These are phyloP conservation scores for Athalia circularis DNA, from an alignment of 2,888 invertebrate genomes.

Conservation along the genomic window DNA sequence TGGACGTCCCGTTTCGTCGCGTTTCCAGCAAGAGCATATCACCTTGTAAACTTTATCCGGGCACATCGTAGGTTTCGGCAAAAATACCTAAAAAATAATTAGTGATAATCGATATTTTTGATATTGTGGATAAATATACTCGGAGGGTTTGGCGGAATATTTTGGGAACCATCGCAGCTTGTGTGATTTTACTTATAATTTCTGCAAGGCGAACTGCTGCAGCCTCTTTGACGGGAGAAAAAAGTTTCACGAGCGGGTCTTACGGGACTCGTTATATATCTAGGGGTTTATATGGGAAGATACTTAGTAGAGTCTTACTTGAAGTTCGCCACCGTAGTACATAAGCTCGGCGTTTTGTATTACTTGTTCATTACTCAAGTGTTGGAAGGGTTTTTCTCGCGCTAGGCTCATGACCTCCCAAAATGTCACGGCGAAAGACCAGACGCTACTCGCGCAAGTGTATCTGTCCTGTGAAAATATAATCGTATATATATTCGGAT, in stretches of 20 bases:
- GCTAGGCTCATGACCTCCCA: constrained; percentile 81
- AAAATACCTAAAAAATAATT: constrained; percentile 73
- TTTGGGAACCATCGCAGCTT: too few species aligned
- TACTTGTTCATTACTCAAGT: constrained; percentile 79
- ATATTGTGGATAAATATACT: too few species aligned
- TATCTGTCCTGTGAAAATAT: constrained; percentile 77
- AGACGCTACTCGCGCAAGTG: constrained; percentile 79
- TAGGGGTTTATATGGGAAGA: background rate
- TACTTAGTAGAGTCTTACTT: constrained; percentile 70
- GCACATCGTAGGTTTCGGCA: constrained; percentile 86
- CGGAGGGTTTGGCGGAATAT: too few species aligned
- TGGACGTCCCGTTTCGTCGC: constrained; percentile 78
- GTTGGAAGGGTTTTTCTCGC: constrained; percentile 78
- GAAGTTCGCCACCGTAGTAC: constrained; percentile 79
- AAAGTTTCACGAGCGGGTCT: too few species aligned
- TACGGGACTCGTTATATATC: too few species aligned
- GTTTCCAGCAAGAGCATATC: constrained; percentile 83
- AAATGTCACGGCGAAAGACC: constrained; percentile 81
- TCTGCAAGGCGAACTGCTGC: too few species aligned
- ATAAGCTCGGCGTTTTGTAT: constrained; percentile 81
- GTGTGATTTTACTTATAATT: too few species aligned
- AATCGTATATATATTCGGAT: too few species aligned
- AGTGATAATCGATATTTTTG: background rate
- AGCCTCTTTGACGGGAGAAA: too few species aligned
- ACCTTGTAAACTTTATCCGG: constrained; percentile 85